These are phyloP conservation scores for Pyxicephalus adspersus DNA, from an alignment of 2,113 vertebrate genomes.

Conservation along the genomic window DNA sequence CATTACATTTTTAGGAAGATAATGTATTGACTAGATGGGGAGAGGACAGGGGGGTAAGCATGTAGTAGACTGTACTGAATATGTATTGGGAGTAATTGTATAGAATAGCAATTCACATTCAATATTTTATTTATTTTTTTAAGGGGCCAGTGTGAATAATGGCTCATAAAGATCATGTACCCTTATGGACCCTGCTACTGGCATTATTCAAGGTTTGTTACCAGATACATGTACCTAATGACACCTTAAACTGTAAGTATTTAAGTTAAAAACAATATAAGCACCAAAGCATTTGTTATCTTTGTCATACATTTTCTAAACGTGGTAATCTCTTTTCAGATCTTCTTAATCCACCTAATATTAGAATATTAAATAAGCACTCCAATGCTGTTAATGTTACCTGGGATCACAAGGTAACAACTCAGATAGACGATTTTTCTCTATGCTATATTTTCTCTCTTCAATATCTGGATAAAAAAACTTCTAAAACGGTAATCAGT, in stretches of 20 bases:
- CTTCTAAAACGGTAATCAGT: background rate
- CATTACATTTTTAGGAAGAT: too few relatives aligned
- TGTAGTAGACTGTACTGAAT: too few relatives aligned
- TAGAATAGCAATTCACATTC: background rate
- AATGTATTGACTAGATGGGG: too few relatives aligned
- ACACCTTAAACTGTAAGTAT: slow-evolving; percentile 4
- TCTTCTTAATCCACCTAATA: slow-evolving; percentile 13
- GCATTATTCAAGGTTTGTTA: background rate
- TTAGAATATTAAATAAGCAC: background rate
- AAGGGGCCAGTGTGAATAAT: background rate
- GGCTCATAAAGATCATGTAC: background rate
- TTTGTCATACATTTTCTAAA: background rate
- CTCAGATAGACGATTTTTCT: background rate
- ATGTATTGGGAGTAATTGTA: too few relatives aligned
- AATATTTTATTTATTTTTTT: background rate
- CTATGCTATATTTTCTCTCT: slow-evolving; percentile 8
- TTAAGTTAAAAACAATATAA: slow-evolving; percentile 22
- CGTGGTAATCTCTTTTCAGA: slow-evolving; percentile 4
- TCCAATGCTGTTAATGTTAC: background rate
- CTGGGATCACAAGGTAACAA: background rate
- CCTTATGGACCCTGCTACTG: background rate
- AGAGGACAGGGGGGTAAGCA: too few relatives aligned
- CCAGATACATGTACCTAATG: background rate
- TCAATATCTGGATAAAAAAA: background rate
- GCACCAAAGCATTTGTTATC: background rate